Evolutionary conservation across 2,888 invertebrate species (phyloP).

Genomic region (Phania funesta): DNA sequence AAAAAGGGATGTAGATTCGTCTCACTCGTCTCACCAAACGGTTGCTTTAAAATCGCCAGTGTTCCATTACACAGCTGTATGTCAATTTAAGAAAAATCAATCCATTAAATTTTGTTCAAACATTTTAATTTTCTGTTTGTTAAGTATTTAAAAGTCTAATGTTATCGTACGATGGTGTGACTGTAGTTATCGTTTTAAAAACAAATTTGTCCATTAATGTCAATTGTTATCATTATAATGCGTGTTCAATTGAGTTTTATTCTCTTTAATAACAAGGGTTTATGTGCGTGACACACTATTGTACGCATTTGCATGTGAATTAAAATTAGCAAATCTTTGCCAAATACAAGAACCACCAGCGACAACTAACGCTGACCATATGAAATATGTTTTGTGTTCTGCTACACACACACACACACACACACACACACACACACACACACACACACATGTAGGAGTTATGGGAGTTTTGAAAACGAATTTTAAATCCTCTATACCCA

Average conservation of each 20-base stretch:
- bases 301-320: constrained; percentile 55
- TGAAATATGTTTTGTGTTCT: constrained; percentile 6
- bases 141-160: background rate
- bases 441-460: no score
- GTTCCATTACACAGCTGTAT: no score
- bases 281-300: constrained; percentile 55
- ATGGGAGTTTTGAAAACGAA: background rate
- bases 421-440: background rate
- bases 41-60: no score
- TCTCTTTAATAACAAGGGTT: constrained; percentile 27
- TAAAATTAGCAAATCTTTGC: constrained; percentile 51
- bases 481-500: no score
- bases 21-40: no score
- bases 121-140: background rate
- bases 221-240: constrained; percentile 62
- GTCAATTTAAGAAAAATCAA: no score
- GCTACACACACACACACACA: background rate
- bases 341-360: constrained; percentile 14
- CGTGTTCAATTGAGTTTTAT: constrained; percentile 48
- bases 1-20: no score
- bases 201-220: constrained; percentile 59
- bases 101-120: no score
- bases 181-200: constrained; percentile 36
- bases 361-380: constrained; percentile 4
- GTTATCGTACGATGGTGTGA: background rate